phyloP scores from a whole-genome alignment of 2,888 invertebrate species.

The Tortrix viridana region DNA sequence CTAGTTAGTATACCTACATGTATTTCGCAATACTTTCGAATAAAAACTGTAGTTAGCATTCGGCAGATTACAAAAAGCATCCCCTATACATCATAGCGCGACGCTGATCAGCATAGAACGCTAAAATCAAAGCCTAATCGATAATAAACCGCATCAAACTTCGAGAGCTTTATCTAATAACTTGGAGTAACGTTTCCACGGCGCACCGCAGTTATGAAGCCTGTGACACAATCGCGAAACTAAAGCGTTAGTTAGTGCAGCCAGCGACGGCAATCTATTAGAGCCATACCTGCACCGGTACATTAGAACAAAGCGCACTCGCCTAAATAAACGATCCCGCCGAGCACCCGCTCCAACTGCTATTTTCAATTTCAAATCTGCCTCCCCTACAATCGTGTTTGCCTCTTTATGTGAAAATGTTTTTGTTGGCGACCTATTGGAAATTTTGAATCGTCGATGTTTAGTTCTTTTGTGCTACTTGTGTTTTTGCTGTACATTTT shows the following conservation, averaged over 20 bases:
- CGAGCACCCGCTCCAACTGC: slow-evolving; percentile 60
- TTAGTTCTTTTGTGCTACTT: slow-evolving; percentile 16
- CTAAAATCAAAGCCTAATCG: neutral
- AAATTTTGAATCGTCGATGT: slow-evolving; percentile 51
- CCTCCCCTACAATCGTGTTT: slow-evolving; percentile 68
- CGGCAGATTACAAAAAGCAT: no score
- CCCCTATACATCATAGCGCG: no score
- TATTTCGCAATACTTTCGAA: no score
- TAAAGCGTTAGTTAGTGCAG: slow-evolving; percentile 42
- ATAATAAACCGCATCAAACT: slow-evolving; percentile 6
- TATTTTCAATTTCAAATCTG: slow-evolving; percentile 79
- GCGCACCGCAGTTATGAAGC: slow-evolving; percentile 14
- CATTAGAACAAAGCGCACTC: slow-evolving; percentile 63
- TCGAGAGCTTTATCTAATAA: slow-evolving; percentile 12
- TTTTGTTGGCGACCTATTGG: slow-evolving; percentile 58
- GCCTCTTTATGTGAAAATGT: slow-evolving; percentile 66
- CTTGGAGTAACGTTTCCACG: slow-evolving; percentile 5
- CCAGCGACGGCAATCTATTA: slow-evolving; percentile 54
- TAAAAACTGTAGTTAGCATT: no score
- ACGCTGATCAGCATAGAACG: no score
- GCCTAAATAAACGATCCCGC: slow-evolving; percentile 63
- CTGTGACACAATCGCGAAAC: slow-evolving; percentile 42
- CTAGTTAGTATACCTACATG: no score
- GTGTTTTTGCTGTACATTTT: neutral
- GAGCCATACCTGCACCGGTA: slow-evolving; percentile 61